phyloP scores from a whole-genome alignment of 2,888 invertebrate genomes.

The Cotesia congregata region DNA sequence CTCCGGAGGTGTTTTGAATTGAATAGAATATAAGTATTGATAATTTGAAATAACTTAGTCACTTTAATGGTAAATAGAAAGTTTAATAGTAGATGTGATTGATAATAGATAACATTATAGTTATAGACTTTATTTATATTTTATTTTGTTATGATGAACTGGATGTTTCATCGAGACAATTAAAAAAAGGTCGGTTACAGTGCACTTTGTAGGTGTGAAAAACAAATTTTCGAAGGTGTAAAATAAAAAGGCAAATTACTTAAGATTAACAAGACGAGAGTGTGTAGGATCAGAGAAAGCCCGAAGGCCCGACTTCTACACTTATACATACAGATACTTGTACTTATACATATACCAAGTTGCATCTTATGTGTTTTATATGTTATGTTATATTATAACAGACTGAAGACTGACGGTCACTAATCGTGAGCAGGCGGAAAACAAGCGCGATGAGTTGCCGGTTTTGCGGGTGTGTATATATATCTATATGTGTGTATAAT shows the following conservation, averaged over 20 bases:
- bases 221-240: slow-evolving; percentile 60
- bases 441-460: slow-evolving; percentile 64
- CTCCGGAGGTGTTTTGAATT: slow-evolving; percentile 3
- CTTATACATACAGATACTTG: too few species aligned
- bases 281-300: slow-evolving; percentile 22
- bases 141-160: neutral
- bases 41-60: neutral
- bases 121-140: slow-evolving; percentile 5
- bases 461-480: slow-evolving; percentile 46
- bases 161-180: neutral
- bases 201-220: slow-evolving; percentile 56
- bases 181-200: slow-evolving; percentile 13
- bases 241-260: slow-evolving; percentile 46
- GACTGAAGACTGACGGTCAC: slow-evolving; percentile 53
- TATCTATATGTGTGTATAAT: slow-evolving; percentile 16
- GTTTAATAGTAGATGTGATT: neutral
- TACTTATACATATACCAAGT: slow-evolving; percentile 51
- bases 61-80: neutral
- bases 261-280: neutral
- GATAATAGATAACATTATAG: neutral
- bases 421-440: slow-evolving; percentile 64
- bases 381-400: too few species aligned
- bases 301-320: slow-evolving; percentile 46
- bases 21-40: neutral
- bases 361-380: too few species aligned